Percentiles rank a stretch among this genome's conserved stretches.
These are phyloP conservation scores for Saccostrea glomerata DNA, from an alignment of 1,140 invertebrate genomes.

Conservation along the genomic window DNA sequence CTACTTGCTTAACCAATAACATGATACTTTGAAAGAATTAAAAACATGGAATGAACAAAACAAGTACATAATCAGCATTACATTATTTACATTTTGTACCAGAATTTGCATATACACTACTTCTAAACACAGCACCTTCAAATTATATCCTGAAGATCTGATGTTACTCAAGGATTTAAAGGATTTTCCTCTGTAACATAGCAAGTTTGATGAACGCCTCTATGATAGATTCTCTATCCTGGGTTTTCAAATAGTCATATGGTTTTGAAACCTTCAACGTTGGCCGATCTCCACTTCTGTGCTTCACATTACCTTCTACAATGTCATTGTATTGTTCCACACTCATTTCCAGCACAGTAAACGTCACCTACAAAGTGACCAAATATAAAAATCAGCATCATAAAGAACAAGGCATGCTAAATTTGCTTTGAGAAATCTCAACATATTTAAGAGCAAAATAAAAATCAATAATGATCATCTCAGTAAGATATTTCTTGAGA, in stretches of 20 bases:
- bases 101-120: too few species aligned
- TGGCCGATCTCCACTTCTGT: conserved; percentile 18
- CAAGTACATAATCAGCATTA: not conserved
- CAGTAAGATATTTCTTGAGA: not conserved
- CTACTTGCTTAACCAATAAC: too few species aligned
- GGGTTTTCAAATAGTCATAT: conserved; percentile 34
- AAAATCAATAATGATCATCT: too few species aligned
- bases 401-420: not conserved
- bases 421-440: not conserved
- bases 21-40: too few species aligned
- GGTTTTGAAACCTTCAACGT: conserved; percentile 15
- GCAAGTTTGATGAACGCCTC: conserved; percentile 35
- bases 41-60: too few species aligned
- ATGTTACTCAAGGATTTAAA: not conserved
- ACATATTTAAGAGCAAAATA: too few species aligned
- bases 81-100: too few species aligned
- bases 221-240: conserved; percentile 31
- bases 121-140: too few species aligned
- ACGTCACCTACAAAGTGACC: conserved; percentile 10
- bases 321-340: conserved; percentile 16
- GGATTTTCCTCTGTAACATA: conserved; percentile 6
- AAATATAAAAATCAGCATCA: too few species aligned
- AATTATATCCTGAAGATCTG: too few species aligned
- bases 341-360: conserved; percentile 35
- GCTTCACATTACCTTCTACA: not conserved